phyloP scores from a whole-genome alignment of 2,888 invertebrate genomes.

The Hypsopygia costalis region DNA sequence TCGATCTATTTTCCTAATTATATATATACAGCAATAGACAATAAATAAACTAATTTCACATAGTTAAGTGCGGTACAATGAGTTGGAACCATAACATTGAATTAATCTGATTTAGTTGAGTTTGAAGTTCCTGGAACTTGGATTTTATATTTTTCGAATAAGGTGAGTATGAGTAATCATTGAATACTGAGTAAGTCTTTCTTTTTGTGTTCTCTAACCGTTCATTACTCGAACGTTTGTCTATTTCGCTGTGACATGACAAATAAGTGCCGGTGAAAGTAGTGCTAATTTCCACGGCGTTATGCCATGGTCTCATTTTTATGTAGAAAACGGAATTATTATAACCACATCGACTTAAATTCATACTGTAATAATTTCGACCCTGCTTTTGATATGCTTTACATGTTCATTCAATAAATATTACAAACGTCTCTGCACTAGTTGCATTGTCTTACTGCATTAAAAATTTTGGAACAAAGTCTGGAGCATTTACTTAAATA shows the following conservation, averaged over 20 bases:
- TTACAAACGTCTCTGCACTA: too few relatives aligned
- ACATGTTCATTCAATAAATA: too few relatives aligned
- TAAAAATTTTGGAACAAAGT: too few relatives aligned
- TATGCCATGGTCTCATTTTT: not conserved
- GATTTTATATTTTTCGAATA: conserved; percentile 61
- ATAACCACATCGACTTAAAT: too few relatives aligned
- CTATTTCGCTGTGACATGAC: not conserved
- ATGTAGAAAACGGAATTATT: not conserved
- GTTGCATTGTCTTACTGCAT: too few relatives aligned
- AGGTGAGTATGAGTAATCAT: conserved; percentile 41
- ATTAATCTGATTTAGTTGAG: conserved; percentile 37
- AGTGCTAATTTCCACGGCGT: not conserved
- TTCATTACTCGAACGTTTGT: not conserved
- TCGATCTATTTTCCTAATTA: conserved; percentile 9
- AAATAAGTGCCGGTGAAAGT: not conserved
- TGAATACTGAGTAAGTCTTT: conserved; percentile 35
- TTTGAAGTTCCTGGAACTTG: conserved; percentile 66
- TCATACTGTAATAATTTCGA: too few relatives aligned
- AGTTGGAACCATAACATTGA: conserved; percentile 41
- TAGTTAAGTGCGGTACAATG: conserved; percentile 45
- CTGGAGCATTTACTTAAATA: too few relatives aligned
- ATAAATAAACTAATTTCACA: conserved; percentile 6
- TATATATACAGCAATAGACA: conserved; percentile 13
- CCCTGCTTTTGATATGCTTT: too few relatives aligned
- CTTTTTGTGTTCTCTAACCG: conserved; percentile 17